Conservation (phyloP, 2,888 invertebrate species). For the Lasius platythorax region DNA sequence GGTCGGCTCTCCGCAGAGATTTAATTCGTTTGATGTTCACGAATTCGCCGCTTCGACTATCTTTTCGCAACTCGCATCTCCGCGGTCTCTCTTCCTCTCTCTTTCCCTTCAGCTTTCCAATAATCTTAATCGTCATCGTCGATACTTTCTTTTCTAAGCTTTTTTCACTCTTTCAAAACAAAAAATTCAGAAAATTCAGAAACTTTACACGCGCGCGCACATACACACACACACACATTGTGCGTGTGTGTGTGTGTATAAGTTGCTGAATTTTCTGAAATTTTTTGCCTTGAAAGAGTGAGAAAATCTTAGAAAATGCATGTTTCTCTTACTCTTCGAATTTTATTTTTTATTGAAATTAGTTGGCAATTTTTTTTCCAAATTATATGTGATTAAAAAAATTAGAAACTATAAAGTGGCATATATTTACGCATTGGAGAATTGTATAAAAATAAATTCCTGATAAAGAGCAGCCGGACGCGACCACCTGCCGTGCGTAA, state of each 20-base stretch:
- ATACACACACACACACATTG: too few species aligned
- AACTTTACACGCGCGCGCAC: neutral
- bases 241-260: too few species aligned
- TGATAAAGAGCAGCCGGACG: conserved; percentile 53
- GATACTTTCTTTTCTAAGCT: conserved; percentile 4
- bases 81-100: conserved; percentile 44
- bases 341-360: conserved; percentile 1
- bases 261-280: neutral
- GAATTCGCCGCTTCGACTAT: conserved; percentile 83
- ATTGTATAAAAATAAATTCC: conserved; percentile 14
- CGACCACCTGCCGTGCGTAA: conserved; percentile 64
- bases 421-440: neutral
- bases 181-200: neutral
- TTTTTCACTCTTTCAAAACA: neutral
- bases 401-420: neutral
- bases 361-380: neutral
- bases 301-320: neutral
- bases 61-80: conserved; percentile 69
- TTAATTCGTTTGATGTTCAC: conserved; percentile 86
- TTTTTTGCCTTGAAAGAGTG: too few species aligned
- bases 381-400: neutral
- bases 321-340: neutral
- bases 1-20: conserved; percentile 85
- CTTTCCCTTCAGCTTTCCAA: conserved; percentile 39
- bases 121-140: conserved; percentile 16